A percentile compares a stretch with the other conserved stretches of the same genome.
phyloP scores from a whole-genome alignment of 2,888 invertebrate genomes.

The Mesorhabditis belari region DNA sequence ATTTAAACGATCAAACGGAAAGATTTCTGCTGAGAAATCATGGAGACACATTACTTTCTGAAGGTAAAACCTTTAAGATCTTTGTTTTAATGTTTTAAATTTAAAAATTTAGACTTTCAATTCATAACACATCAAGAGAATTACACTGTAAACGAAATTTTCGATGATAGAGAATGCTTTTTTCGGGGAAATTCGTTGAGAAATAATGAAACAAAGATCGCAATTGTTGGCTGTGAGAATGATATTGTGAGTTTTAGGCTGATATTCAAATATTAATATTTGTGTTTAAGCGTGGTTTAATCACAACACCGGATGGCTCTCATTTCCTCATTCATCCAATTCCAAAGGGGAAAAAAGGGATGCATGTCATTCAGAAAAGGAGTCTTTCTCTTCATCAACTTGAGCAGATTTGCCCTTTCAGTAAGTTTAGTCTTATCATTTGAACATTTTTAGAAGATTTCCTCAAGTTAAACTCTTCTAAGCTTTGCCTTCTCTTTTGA shows the following conservation, averaged over 20 bases:
- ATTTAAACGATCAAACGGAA: background rate
- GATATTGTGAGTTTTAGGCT: constrained; percentile 19
- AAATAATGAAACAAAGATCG: constrained; percentile 21
- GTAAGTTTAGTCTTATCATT: constrained; percentile 6
- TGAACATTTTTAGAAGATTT: too few species aligned
- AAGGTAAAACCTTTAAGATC: too few species aligned
- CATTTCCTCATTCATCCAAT: constrained; percentile 35
- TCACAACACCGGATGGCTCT: constrained; percentile 25
- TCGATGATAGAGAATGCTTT: constrained; percentile 20
- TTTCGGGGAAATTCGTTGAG: constrained; percentile 23
- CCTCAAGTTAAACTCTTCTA: too few species aligned
- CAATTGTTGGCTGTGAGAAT: constrained; percentile 35
- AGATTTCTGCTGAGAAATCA: background rate
- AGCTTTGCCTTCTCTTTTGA: too few species aligned
- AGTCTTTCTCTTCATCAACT: constrained; percentile 14
- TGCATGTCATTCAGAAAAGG: constrained; percentile 35
- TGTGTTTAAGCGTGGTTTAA: constrained; percentile 33
- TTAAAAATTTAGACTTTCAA: constrained; percentile 15
- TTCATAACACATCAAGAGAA: constrained; percentile 12
- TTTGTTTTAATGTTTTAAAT: background rate
- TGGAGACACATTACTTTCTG: background rate
- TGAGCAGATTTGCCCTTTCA: constrained; percentile 32
- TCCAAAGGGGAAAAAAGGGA: constrained; percentile 2
- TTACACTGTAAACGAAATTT: constrained; percentile 7
- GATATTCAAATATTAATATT: background rate